A percentile compares a stretch with the other conserved stretches of the same genome.
Evolutionary conservation across 2,113 vertebrate genomes (phyloP).

Genomic region (Nanorana parkeri): DNA sequence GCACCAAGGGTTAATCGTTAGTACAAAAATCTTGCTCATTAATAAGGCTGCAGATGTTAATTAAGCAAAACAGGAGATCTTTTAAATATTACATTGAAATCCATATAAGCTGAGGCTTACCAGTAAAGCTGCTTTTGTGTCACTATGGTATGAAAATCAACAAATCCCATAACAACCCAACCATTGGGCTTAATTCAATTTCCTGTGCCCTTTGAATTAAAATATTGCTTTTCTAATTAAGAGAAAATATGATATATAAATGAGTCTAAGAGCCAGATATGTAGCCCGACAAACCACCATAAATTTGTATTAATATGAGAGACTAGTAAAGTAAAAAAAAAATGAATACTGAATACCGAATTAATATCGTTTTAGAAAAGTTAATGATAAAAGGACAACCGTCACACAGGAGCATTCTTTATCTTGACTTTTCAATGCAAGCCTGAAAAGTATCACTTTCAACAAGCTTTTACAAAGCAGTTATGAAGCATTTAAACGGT

Average conservation of each 20-base stretch:
- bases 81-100: constrained; percentile 41
- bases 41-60: constrained; percentile 48
- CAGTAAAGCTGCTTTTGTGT: constrained; percentile 43
- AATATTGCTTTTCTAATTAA: constrained; percentile 39
- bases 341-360: too few species aligned
- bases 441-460: too few species aligned
- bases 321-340: not conserved
- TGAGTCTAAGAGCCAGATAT: not conserved
- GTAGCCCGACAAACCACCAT: too few species aligned
- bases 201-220: constrained; percentile 65
- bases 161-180: constrained; percentile 15
- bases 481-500: too few species aligned
- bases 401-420: too few species aligned
- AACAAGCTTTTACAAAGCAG: too few species aligned
- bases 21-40: constrained; percentile 17
- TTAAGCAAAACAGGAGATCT: constrained; percentile 56
- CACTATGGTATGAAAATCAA: constrained; percentile 31
- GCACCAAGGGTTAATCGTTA: constrained; percentile 24
- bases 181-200: constrained; percentile 60
- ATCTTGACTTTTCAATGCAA: too few species aligned
- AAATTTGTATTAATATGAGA: not conserved
- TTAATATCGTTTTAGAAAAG: too few species aligned
- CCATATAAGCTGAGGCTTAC: constrained; percentile 49
- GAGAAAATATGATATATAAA: not conserved
- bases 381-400: too few species aligned